Evolutionary conservation across 1,140 invertebrate genomes (phyloP).

Genomic region (Cotesia vestalis): DNA sequence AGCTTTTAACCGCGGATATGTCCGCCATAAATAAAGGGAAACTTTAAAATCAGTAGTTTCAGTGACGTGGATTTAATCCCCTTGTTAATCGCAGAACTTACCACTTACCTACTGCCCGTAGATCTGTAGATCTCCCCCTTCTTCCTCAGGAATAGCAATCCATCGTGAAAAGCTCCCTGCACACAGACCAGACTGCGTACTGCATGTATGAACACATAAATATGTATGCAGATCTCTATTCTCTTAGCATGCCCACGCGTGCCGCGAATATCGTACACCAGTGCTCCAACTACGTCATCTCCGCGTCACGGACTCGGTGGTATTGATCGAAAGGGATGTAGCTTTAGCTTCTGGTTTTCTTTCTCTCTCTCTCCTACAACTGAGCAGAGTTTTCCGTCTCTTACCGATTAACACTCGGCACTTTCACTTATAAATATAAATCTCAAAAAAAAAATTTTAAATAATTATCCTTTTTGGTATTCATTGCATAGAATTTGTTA

Average conservation of each 20-base stretch:
- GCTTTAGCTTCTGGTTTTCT: conserved; percentile 18
- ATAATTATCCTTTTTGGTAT: too few species aligned
- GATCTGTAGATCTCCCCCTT: background rate
- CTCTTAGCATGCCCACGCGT: conserved; percentile 19
- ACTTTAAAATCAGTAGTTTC: background rate
- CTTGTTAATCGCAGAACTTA: background rate
- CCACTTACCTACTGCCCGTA: background rate
- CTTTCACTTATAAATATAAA: too few species aligned
- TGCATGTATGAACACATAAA: too few species aligned
- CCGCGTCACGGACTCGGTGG: conserved; percentile 33
- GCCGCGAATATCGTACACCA: conserved; percentile 13
- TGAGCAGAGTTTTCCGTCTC: background rate
- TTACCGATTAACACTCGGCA: background rate
- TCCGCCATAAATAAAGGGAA: background rate
- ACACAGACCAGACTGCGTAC: too few species aligned
- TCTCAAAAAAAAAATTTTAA: too few species aligned
- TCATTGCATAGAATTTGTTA: too few species aligned
- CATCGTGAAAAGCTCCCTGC: too few species aligned
- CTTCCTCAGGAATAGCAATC: background rate
- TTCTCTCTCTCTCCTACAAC: background rate
- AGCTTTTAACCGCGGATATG: background rate
- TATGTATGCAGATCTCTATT: background rate
- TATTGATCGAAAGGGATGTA: conserved; percentile 34
- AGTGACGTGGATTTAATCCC: conserved; percentile 3
- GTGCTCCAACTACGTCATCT: conserved; percentile 30